A percentile compares a stretch with the other conserved stretches of the same genome.
phyloP scores from a whole-genome alignment of 1,140 invertebrate genomes.

The Drosophila rhopaloa region DNA sequence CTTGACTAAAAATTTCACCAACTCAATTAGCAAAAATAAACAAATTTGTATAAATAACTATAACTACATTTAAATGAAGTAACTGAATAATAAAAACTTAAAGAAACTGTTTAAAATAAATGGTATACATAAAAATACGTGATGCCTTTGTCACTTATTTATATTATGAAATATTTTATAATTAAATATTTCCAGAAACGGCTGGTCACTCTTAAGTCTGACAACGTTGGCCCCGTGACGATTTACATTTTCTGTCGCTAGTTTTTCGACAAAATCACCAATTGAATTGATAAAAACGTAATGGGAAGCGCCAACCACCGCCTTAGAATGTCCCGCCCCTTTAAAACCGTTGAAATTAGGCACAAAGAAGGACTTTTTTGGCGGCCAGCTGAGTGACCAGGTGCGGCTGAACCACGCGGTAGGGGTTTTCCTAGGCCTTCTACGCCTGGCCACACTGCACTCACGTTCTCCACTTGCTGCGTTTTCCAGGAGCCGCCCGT shows the following conservation, averaged over 20 bases:
- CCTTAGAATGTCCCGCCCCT: background rate
- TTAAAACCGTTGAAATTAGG: background rate
- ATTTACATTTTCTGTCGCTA: background rate
- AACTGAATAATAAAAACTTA: no score
- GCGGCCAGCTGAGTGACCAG: conserved; percentile 3
- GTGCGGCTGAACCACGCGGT: background rate
- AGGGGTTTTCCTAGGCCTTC: background rate
- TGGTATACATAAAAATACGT: no score
- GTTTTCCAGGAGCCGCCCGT: conserved; percentile 15
- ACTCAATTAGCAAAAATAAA: no score
- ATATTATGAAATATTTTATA: no score
- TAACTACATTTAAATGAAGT: no score
- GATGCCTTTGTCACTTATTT: no score
- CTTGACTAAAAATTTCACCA: no score
- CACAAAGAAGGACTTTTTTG: background rate
- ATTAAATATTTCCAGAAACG: no score
- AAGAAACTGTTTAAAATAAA: no score
- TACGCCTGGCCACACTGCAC: conserved; percentile 9
- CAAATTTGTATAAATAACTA: no score
- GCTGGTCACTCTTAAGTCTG: background rate
- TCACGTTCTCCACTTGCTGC: conserved; percentile 44
- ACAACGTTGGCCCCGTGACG: background rate
- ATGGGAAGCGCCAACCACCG: background rate
- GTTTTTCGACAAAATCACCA: background rate
- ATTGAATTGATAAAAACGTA: background rate